phyloP scores from a whole-genome alignment of 2,113 vertebrate genomes.

The Macquaria ambigua region DNA sequence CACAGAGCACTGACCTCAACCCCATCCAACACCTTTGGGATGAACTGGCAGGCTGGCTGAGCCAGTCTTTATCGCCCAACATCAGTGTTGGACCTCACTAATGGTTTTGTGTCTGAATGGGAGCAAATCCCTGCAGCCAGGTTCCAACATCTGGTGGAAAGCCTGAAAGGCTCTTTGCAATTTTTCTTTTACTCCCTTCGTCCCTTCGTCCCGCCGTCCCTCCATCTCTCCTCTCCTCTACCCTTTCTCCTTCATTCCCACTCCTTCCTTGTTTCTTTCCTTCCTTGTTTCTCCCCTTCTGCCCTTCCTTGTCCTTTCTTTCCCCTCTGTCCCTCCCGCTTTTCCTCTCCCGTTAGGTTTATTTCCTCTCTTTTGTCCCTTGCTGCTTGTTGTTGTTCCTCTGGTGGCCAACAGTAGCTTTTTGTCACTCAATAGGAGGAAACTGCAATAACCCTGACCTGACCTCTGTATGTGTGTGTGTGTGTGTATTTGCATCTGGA shows the following conservation, averaged over 20 bases:
- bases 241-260: neutral
- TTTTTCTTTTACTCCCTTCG: neutral
- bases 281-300: neutral
- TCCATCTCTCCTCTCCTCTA: neutral
- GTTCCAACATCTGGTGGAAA: neutral
- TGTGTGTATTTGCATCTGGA: constrained; percentile 44
- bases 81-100: neutral
- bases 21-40: too few relatives aligned
- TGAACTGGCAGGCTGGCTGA: too few relatives aligned
- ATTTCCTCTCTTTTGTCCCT: constrained; percentile 73
- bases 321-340: neutral
- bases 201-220: neutral
- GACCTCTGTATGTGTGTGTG: constrained; percentile 34
- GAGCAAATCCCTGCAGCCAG: neutral
- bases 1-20: neutral
- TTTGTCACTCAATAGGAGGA: constrained; percentile 76
- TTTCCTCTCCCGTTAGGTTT: constrained; percentile 38
- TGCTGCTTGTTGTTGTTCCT: constrained; percentile 52
- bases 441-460: constrained; percentile 60
- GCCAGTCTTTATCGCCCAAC: too few relatives aligned
- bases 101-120: too few relatives aligned
- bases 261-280: neutral
- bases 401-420: constrained; percentile 50
- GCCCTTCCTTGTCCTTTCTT: neutral
- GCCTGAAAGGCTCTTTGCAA: too few relatives aligned